A percentile compares a stretch with the other conserved stretches of the same genome.
Evolutionary conservation across 2,113 vertebrate genomes (phyloP).

Genomic region (Lophochroa leadbeateri): DNA sequence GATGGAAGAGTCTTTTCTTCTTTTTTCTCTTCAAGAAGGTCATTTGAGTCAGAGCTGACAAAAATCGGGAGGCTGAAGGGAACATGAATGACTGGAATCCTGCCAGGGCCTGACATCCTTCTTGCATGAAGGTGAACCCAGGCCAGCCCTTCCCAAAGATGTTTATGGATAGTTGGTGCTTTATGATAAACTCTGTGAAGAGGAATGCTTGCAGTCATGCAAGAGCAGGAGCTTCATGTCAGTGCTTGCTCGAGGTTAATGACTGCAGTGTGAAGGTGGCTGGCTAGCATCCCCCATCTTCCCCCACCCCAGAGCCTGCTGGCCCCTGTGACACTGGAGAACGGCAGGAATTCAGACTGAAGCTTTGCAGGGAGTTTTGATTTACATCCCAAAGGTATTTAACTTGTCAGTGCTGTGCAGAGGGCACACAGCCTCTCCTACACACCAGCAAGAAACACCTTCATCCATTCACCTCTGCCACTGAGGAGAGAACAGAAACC

Average conservation of each 20-base stretch:
- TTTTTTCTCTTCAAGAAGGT: background rate
- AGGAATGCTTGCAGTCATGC: constrained; percentile 50
- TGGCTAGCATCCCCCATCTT: background rate
- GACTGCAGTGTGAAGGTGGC: background rate
- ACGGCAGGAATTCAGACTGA: background rate
- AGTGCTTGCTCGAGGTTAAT: constrained; percentile 32
- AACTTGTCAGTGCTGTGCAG: background rate
- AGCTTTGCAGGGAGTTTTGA: background rate
- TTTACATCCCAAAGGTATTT: background rate
- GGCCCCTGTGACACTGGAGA: background rate
- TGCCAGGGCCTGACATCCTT: constrained; percentile 52
- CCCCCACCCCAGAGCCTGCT: background rate
- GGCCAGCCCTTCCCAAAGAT: constrained; percentile 53
- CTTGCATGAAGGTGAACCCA: constrained; percentile 54
- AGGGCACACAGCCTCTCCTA: background rate
- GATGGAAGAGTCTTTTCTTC: background rate
- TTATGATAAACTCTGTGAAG: constrained; percentile 7
- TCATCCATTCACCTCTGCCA: background rate
- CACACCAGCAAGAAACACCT: accelerated
- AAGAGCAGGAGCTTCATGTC: constrained; percentile 25
- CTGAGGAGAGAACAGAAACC: background rate
- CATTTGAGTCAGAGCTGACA: constrained; percentile 37
- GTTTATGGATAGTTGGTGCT: constrained; percentile 44
- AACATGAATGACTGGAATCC: constrained; percentile 45
- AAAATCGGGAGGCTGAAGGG: constrained; percentile 7